Percentiles rank a stretch among this genome's conserved stretches.
Conservation (phyloP, 2,888 invertebrate species). For the Volucella zonaria region DNA sequence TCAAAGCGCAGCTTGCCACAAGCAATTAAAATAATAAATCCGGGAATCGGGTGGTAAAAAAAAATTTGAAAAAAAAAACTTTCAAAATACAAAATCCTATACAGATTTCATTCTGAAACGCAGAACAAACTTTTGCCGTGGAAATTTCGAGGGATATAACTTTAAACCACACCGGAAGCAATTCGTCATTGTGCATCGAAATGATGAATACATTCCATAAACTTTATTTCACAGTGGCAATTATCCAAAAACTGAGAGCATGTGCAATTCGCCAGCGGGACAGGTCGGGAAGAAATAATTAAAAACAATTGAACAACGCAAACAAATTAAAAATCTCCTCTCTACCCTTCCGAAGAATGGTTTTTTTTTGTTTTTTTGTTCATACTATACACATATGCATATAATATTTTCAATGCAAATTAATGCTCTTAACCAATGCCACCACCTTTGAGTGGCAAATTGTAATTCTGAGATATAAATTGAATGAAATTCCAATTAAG, state of each 20-base stretch:
- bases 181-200: slow-evolving; percentile 31
- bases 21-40: slow-evolving; percentile 67
- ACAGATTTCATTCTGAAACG: slow-evolving; percentile 27
- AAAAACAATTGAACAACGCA: slow-evolving; percentile 61
- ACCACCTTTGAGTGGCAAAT: slow-evolving; percentile 42
- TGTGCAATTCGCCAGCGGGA: neutral
- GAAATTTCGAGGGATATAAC: slow-evolving; percentile 48
- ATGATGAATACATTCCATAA: slow-evolving; percentile 15
- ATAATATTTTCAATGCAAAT: slow-evolving; percentile 29
- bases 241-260: slow-evolving; percentile 30
- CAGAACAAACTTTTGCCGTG: slow-evolving; percentile 34
- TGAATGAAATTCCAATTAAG: slow-evolving; percentile 55
- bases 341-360: neutral
- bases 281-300: slow-evolving; percentile 30
- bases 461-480: slow-evolving; percentile 58
- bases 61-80: slow-evolving; percentile 4
- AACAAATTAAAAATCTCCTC: slow-evolving; percentile 48
- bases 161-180: slow-evolving; percentile 35
- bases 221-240: slow-evolving; percentile 41
- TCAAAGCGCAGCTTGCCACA: slow-evolving; percentile 51
- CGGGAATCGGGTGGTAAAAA: neutral
- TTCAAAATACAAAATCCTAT: slow-evolving; percentile 7
- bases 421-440: slow-evolving; percentile 34
- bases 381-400: neutral
- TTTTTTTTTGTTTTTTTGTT: slow-evolving; percentile 7